These are phyloP conservation scores for Stenopsyche tienmushanensis DNA, from an alignment of 1,140 invertebrate species.

Conservation along the genomic window DNA sequence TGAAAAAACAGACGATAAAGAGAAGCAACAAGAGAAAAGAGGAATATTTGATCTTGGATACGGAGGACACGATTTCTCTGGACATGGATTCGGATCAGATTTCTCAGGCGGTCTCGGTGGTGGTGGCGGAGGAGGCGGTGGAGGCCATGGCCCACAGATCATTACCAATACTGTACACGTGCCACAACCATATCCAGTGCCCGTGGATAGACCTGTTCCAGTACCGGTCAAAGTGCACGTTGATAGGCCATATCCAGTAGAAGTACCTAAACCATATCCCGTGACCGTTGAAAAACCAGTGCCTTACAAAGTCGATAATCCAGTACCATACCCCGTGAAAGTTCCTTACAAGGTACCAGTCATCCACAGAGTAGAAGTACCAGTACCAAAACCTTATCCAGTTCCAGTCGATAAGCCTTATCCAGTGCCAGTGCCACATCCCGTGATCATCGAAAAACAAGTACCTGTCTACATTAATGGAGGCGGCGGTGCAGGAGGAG, in stretches of 20 bases:
- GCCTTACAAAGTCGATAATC: slow-evolving; percentile 42
- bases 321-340: slow-evolving; percentile 42
- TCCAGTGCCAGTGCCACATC: slow-evolving; percentile 45
- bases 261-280: slow-evolving; percentile 44
- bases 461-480: slow-evolving; percentile 40
- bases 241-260: slow-evolving; percentile 32
- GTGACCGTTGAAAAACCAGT: slow-evolving; percentile 46
- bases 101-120: background rate
- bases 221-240: slow-evolving; percentile 35
- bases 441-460: slow-evolving; percentile 41
- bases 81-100: background rate
- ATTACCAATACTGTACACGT: slow-evolving; percentile 30
- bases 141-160: background rate
- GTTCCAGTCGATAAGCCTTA: slow-evolving; percentile 48
- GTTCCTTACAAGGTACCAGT: slow-evolving; percentile 48
- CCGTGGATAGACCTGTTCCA: slow-evolving; percentile 39
- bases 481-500: slow-evolving; percentile 4
- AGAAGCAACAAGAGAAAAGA: slow-evolving; percentile 15
- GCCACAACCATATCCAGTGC: slow-evolving; percentile 35
- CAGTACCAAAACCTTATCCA: slow-evolving; percentile 45
- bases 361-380: slow-evolving; percentile 47
- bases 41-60: slow-evolving; percentile 20
- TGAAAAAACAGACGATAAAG: slow-evolving; percentile 1
- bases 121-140: slow-evolving; percentile 1
- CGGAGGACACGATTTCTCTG: background rate